Evolutionary conservation across 1,140 invertebrate species (phyloP), one percentile per base, ranked within the genome.

Genomic region (Condylostylus longicornis): DNA sequence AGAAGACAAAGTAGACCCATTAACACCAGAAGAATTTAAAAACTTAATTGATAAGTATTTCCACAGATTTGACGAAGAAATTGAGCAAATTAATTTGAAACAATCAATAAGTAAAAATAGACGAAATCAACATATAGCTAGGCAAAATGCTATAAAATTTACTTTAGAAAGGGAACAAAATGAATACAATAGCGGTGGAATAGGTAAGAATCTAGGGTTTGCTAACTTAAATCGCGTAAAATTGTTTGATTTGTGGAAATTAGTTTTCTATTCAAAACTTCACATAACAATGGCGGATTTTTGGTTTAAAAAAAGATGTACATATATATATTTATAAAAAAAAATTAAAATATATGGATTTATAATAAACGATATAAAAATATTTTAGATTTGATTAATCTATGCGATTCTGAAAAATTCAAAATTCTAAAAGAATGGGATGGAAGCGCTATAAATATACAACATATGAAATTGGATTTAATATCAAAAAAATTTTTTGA

Each of bases 51-150:
- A 69, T 43, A 60, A 59, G 12, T 55, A 56, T 42, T 46, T 77
- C 33, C 45, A 54, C 3, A 63, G 81, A 33, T 79, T 84, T 61
- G 71, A 82, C 48, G 77, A 80, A 42, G 81, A 86, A 64, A 53
- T 83, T 20, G 70, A 76, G 45, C 77, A 82, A 58, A 84, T 86
- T 47, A 51, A 60, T 15, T 59, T 82, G 4, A 83, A 82, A 51
- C 75, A 79, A 48, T 78, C 77, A 0, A 70, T 84, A 25, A 75
- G 77, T 12, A 80, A 74, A 54, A 74, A 70, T 48, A 65, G 76
- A 17, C 42, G 49, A 0, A 50, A 60, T 38, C 80, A 83, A 48
- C 79, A 84, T 57, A 77, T 75, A 2, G 79, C 70, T 46, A 67
- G 82, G 42, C 71, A 81, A 60, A 74, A 80, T 64, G 66, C 77